Evolutionary conservation across 2,797 vertebrate genomes (phyloP).

Genomic region (Otus scops): DNA sequence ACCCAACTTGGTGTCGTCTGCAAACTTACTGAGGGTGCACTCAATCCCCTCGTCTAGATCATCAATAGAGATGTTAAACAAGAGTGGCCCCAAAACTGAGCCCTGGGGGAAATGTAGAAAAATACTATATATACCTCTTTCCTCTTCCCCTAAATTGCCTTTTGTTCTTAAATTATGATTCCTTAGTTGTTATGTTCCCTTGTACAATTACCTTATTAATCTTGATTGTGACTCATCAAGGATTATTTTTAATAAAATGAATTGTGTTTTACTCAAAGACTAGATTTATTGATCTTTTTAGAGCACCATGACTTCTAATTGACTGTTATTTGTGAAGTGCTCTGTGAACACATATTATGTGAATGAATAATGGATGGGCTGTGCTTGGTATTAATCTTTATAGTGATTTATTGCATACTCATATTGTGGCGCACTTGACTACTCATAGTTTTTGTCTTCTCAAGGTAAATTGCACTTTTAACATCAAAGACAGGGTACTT

Average conservation of each 20-base stretch:
- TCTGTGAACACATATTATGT: not conserved
- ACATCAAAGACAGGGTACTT: not conserved
- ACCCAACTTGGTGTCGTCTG: too few species aligned
- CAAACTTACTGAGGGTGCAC: too few species aligned
- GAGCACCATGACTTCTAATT: not conserved
- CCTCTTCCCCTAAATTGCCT: not conserved
- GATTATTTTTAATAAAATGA: not conserved
- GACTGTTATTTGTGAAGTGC: not conserved
- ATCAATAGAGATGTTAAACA: too few species aligned
- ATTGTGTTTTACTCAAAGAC: not conserved
- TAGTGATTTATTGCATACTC: not conserved
- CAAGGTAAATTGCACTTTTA: not conserved
- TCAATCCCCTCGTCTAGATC: too few species aligned
- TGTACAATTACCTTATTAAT: not conserved
- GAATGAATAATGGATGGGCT: not conserved
- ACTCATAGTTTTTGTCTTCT: not conserved
- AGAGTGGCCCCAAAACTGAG: too few species aligned
- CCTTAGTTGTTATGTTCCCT: not conserved
- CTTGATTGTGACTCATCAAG: not conserved
- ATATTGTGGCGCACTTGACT: not conserved
- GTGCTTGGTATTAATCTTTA: not conserved
- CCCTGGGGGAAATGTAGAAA: not conserved
- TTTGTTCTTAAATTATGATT: not conserved
- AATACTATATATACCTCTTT: not conserved
- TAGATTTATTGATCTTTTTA: not conserved